phyloP scores from a whole-genome alignment of 2,797 vertebrate genomes.

The Tauraco hartlaubi region DNA sequence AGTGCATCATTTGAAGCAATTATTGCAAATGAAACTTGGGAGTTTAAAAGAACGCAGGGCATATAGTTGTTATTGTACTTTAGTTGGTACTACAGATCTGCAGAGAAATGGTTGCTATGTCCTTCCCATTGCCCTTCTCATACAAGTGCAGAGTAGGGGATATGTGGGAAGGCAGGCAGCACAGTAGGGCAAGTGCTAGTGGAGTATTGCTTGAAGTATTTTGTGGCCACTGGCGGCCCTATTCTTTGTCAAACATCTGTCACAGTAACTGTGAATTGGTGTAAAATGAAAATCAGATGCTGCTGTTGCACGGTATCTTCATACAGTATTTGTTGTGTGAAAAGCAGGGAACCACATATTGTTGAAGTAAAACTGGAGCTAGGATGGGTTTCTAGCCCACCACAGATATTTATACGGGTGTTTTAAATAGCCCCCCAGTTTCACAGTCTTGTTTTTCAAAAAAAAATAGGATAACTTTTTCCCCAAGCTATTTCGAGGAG shows the following conservation, averaged over 20 bases:
- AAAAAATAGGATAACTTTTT: too few relatives aligned
- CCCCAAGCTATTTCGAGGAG: not conserved
- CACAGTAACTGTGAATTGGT: not conserved
- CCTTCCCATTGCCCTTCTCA: not conserved
- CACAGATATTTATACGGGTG: accelerated
- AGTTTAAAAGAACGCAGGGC: not conserved
- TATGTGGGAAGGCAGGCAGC: not conserved
- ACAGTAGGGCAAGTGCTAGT: not conserved
- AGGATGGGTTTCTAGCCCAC: not conserved
- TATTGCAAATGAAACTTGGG: slow-evolving; percentile 11
- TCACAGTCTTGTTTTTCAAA: not conserved
- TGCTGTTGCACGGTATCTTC: not conserved
- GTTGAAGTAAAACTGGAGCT: not conserved
- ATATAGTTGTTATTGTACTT: not conserved
- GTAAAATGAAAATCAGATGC: not conserved
- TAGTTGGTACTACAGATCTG: not conserved
- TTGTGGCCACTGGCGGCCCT: not conserved
- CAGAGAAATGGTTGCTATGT: not conserved
- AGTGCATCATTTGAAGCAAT: slow-evolving; percentile 31
- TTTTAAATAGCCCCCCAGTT: not conserved
- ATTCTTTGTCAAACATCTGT: not conserved
- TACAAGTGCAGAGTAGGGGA: not conserved
- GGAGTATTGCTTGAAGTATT: not conserved
- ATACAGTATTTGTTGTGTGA: not conserved
- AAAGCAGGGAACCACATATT: not conserved